Evolutionary conservation across 2,888 invertebrate genomes (phyloP).

Genomic region (Bellardia bayeri): DNA sequence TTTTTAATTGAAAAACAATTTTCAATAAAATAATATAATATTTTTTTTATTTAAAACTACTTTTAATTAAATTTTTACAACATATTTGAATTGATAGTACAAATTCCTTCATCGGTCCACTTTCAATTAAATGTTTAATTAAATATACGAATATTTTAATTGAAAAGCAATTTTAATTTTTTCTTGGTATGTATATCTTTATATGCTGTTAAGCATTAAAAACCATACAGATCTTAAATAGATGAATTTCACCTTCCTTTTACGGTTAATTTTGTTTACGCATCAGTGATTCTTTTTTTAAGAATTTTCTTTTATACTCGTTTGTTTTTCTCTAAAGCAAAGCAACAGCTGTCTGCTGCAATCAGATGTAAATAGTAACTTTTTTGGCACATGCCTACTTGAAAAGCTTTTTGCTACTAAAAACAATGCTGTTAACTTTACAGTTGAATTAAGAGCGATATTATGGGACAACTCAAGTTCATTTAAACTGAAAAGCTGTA

Average conservation of each 20-base stretch:
- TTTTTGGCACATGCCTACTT: slow-evolving; percentile 49
- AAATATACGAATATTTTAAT: too few relatives aligned
- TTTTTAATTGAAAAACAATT: too few relatives aligned
- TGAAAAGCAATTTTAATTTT: too few relatives aligned
- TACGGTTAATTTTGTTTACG: slow-evolving; percentile 34
- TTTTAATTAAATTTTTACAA: too few relatives aligned
- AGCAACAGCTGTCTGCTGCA: slow-evolving; percentile 67
- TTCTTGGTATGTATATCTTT: too few relatives aligned
- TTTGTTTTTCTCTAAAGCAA: slow-evolving; percentile 1
- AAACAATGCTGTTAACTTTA: neutral
- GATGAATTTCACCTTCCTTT: neutral
- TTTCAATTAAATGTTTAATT: too few relatives aligned
- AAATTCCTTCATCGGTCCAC: too few relatives aligned
- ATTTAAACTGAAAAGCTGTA: neutral
- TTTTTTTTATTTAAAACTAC: too few relatives aligned
- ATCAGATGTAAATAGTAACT: neutral
- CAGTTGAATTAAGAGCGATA: slow-evolving; percentile 1
- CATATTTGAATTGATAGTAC: too few relatives aligned
- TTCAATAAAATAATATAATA: too few relatives aligned
- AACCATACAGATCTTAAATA: too few relatives aligned
- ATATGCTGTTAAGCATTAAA: too few relatives aligned
- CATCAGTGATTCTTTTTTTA: neutral
- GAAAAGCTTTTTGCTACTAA: slow-evolving; percentile 30
- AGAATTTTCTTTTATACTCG: neutral
- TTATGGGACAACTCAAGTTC: neutral